A percentile compares a stretch with the other conserved stretches of the same genome.
Evolutionary conservation across 2,888 invertebrate species (phyloP).

Genomic region (Cyclophora punctaria): DNA sequence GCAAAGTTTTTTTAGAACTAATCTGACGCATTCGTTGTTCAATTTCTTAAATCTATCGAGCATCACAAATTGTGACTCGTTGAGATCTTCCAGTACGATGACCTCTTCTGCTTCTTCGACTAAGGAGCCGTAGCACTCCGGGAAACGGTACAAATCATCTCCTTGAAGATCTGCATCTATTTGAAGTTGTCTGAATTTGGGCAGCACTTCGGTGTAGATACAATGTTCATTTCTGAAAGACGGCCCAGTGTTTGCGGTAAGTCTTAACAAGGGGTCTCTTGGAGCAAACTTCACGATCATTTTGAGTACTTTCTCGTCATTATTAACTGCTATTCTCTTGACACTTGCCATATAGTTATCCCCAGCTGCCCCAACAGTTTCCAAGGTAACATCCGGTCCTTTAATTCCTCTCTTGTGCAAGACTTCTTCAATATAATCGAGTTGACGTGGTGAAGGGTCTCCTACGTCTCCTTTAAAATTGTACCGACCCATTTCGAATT

Average conservation of each 20-base stretch:
- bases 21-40: slow-evolving; percentile 1
- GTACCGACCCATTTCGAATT: slow-evolving; percentile 1
- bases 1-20: slow-evolving; percentile 13
- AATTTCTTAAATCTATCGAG: not conserved
- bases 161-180: not conserved
- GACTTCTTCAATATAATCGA: slow-evolving; percentile 13
- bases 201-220: slow-evolving; percentile 25
- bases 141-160: slow-evolving; percentile 3
- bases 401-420: slow-evolving; percentile 11
- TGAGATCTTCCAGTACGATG: slow-evolving; percentile 14
- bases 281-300: slow-evolving; percentile 32
- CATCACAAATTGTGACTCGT: not conserved
- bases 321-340: slow-evolving; percentile 17
- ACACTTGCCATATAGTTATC: slow-evolving; percentile 25
- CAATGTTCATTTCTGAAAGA: slow-evolving; percentile 25
- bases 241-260: slow-evolving; percentile 4
- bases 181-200: slow-evolving; percentile 7
- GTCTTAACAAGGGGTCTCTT: slow-evolving; percentile 7
- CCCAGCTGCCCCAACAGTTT: slow-evolving; percentile 20
- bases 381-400: slow-evolving; percentile 7
- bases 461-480: slow-evolving; percentile 12
- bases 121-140: slow-evolving; percentile 12
- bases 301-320: slow-evolving; percentile 23
- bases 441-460: slow-evolving; percentile 9
- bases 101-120: slow-evolving; percentile 10